Base-by-base conservation (phyloP, 1,140 invertebrate genomes). In the Archegozetes longisetosus region DNA sequence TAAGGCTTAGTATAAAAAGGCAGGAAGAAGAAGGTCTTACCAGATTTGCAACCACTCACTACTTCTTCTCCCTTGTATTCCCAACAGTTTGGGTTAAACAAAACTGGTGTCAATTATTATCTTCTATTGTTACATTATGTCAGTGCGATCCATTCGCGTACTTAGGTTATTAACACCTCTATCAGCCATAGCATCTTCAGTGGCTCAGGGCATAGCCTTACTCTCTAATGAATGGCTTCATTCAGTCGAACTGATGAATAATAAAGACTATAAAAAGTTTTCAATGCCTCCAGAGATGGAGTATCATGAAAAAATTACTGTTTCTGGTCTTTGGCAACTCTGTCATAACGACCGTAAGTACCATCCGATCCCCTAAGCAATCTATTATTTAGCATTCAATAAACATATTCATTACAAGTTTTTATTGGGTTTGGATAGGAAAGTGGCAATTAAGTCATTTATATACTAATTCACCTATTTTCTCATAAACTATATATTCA, bases 341-440 rank as follows among this genome's bases (percentile, higher is more conserved):
- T 84, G 82, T 69, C 78, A 76, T 68, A 82, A 80, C 50, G 79
- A 83, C 65, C 79, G 81, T 83, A 70, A 82, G 80, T 81, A 65
- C 25, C 53, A 58, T n/a, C n/a, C n/a, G n/a, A n/a, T n/a, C n/a
- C n/a, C n/a, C n/a, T n/a, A n/a, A n/a, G n/a, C 29, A 1, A 13
- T 12, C 28, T 40, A 17, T 27, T 12, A 55, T 22, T 22, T 12
- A 27, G 53, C n/a, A 20, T 12, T 14, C n/a, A n/a, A n/a, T n/a
- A n/a, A n/a, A n/a, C n/a, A n/a, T n/a, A n/a, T n/a, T n/a, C n/a
- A n/a, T n/a, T n/a, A n/a, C n/a, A n/a, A 55, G 3, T 48, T 6
- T 56, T 9, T 24, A 59, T 23, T 14, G 29, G 25, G 29, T 32
- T 9, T 12, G 23, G 13, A 52, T 27, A 32, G 51, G 24, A 26